Evolutionary conservation across 1,140 invertebrate genomes (phyloP).

Genomic region (Orius insidiosus): DNA sequence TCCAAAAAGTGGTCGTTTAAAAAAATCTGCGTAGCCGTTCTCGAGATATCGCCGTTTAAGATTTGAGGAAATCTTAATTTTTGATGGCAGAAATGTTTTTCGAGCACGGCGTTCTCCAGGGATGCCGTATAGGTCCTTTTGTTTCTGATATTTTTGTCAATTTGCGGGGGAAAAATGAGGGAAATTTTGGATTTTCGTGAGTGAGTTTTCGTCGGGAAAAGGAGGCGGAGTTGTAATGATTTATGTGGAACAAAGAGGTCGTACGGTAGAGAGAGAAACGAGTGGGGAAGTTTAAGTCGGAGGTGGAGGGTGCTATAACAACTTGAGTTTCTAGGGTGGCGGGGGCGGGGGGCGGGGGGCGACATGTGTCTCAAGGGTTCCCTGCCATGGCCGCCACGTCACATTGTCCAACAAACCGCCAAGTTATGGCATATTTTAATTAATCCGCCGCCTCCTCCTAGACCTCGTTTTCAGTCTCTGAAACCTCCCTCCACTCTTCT

Average conservation of each 20-base stretch:
- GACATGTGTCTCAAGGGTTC: conserved; percentile 13
- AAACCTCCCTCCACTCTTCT: too few species aligned
- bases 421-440: conserved; percentile 22
- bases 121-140: too few species aligned
- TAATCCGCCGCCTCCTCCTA: conserved; percentile 14
- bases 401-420: conserved; percentile 17
- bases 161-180: neutral
- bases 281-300: neutral
- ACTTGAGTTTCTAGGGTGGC: neutral
- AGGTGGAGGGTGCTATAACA: neutral
- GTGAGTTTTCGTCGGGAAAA: too few species aligned
- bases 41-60: too few species aligned
- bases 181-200: too few species aligned
- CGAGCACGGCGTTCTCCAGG: too few species aligned
- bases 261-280: neutral
- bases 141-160: too few species aligned
- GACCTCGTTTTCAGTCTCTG: neutral
- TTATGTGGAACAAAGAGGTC: neutral
- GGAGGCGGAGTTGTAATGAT: neutral
- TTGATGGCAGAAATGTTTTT: too few species aligned
- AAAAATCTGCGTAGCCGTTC: too few species aligned
- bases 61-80: too few species aligned
- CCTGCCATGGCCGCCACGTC: conserved; percentile 6
- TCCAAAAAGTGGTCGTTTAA: too few species aligned
- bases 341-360: neutral